These are phyloP conservation scores for Phortica variegata DNA, from an alignment of 1,140 invertebrate species.

Conservation along the genomic window DNA sequence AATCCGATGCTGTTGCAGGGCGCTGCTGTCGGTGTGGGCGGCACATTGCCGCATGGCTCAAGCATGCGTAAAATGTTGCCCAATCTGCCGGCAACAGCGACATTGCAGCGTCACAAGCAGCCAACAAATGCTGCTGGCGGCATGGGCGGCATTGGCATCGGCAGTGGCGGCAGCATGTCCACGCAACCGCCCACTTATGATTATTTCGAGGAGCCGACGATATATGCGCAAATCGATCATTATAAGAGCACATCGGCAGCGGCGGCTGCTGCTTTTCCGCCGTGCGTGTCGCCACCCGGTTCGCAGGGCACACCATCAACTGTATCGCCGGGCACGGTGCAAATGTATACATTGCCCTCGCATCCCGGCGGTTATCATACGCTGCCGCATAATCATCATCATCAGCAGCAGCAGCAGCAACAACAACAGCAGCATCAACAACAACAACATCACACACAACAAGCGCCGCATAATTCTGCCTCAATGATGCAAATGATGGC, in stretches of 20 bases:
- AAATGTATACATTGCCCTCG: slow-evolving; percentile 49
- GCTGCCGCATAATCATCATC: slow-evolving; percentile 48
- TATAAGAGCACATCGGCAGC: slow-evolving; percentile 44
- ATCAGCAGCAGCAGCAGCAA: slow-evolving; percentile 23
- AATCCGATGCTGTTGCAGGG: slow-evolving; percentile 10
- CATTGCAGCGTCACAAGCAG: slow-evolving; percentile 46
- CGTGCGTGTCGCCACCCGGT: slow-evolving; percentile 41
- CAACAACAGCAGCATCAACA: slow-evolving; percentile 1
- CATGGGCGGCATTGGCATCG: slow-evolving; percentile 48
- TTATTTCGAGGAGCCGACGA: slow-evolving; percentile 62
- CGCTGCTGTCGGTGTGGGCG: slow-evolving; percentile 19
- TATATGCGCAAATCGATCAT: slow-evolving; percentile 73
- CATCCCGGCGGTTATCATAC: slow-evolving; percentile 54
- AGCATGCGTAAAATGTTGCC: slow-evolving; percentile 50
- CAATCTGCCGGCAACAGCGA: slow-evolving; percentile 44
- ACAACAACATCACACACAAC: not conserved
- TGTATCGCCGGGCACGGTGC: slow-evolving; percentile 49
- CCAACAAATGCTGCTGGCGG: slow-evolving; percentile 37
- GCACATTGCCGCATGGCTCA: slow-evolving; percentile 47
- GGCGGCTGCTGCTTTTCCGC: slow-evolving; percentile 44
- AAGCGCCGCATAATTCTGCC: slow-evolving; percentile 37
- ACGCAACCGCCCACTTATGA: slow-evolving; percentile 55
- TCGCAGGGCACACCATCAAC: slow-evolving; percentile 51
- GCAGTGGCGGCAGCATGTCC: slow-evolving; percentile 18
- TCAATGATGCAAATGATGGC: slow-evolving; percentile 54